A percentile compares a stretch with the other conserved stretches of the same genome.
Evolutionary conservation across 1,140 invertebrate genomes (phyloP).

Genomic region (Bombus turneri): DNA sequence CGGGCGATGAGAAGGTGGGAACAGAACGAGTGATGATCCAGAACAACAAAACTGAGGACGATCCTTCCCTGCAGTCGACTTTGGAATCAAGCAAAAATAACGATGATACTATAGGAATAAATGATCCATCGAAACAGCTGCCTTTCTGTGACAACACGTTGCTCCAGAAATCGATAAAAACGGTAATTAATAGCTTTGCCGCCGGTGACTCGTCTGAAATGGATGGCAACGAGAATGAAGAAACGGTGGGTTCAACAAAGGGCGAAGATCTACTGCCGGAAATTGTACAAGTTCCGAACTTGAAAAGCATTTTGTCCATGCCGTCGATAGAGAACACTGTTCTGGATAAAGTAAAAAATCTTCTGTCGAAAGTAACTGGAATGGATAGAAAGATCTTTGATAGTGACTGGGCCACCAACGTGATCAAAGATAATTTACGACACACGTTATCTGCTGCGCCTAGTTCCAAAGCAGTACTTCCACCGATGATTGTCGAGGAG

Average conservation of each 20-base stretch:
- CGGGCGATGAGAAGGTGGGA: neutral
- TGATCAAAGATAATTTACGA: conserved; percentile 57
- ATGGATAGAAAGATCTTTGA: conserved; percentile 48
- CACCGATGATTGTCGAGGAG: conserved; percentile 51
- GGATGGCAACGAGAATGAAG: neutral
- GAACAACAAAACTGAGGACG: neutral
- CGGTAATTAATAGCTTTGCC: conserved; percentile 71
- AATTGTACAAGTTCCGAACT: conserved; percentile 64
- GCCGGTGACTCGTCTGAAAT: conserved; percentile 23
- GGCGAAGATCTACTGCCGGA: conserved; percentile 61
- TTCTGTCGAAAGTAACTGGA: conserved; percentile 52
- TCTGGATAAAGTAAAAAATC: conserved; percentile 59
- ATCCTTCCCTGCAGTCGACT: neutral
- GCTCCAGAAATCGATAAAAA: conserved; percentile 68
- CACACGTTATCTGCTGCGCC: conserved; percentile 39
- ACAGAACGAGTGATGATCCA: neutral
- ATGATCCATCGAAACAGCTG: conserved; percentile 9
- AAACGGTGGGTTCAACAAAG: conserved; percentile 35
- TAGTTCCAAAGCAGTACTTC: neutral
- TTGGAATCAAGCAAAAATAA: neutral
- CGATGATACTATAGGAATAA: neutral
- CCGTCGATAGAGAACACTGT: conserved; percentile 69
- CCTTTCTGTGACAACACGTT: conserved; percentile 52
- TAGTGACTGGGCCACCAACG: conserved; percentile 9
- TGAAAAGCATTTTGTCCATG: conserved; percentile 67